Conservation (phyloP, 1,140 invertebrate species). For the Calosoma granatense region DNA sequence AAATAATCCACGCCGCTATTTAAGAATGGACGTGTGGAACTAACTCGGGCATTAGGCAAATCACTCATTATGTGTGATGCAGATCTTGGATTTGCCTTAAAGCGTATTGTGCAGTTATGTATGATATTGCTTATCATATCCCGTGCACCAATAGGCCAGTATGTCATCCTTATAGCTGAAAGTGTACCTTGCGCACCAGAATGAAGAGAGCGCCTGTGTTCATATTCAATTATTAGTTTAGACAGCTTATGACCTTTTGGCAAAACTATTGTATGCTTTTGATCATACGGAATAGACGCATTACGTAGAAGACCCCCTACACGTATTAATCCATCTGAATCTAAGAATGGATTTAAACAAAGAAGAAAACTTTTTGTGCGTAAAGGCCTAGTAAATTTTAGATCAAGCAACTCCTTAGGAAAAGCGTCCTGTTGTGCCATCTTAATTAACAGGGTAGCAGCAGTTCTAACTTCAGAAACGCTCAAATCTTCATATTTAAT, state of each 20-base stretch:
- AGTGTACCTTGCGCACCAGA: constrained; percentile 17
- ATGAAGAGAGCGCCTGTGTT: constrained; percentile 22
- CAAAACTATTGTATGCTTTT: constrained; percentile 36
- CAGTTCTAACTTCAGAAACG: too few relatives aligned
- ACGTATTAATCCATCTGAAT: constrained; percentile 26
- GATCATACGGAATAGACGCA: constrained; percentile 22
- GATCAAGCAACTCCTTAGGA: too few relatives aligned
- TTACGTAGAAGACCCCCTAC: constrained; percentile 32
- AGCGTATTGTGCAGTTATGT: constrained; percentile 17
- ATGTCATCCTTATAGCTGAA: neutral
- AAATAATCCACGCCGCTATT: constrained; percentile 22
- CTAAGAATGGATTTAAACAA: constrained; percentile 24
- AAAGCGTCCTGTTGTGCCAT: too few relatives aligned
- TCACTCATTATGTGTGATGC: neutral
- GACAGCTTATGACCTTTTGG: constrained; percentile 23
- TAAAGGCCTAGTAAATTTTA: too few relatives aligned
- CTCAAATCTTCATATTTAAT: too few relatives aligned
- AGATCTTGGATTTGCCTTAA: neutral
- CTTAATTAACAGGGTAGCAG: too few relatives aligned
- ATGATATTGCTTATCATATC: constrained; percentile 15
- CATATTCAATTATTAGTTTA: constrained; percentile 26
- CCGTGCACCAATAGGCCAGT: constrained; percentile 19
- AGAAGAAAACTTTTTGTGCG: neutral
- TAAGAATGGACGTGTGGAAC: constrained; percentile 16
- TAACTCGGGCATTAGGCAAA: constrained; percentile 2